phyloP scores from a whole-genome alignment of 2,797 vertebrate species.

The Anniella stebbinsi region DNA sequence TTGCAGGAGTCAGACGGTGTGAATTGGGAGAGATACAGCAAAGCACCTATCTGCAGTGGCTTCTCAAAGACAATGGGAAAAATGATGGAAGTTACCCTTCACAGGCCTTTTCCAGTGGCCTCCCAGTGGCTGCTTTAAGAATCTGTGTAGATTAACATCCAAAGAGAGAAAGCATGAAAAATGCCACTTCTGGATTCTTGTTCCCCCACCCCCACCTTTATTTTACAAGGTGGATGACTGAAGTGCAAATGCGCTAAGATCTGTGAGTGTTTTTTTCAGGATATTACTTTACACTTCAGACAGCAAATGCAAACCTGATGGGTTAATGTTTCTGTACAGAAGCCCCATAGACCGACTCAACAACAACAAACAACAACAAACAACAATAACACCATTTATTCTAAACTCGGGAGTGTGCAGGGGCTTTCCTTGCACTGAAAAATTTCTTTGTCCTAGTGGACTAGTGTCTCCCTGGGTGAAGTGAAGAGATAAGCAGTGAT shows the following conservation, averaged over 20 bases:
- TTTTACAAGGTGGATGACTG: background rate
- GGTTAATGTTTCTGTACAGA: background rate
- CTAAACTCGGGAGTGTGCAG: background rate
- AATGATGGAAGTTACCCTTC: background rate
- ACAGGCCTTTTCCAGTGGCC: background rate
- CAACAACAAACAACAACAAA: background rate
- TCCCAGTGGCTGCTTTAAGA: constrained; percentile 38
- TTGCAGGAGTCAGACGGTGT: background rate
- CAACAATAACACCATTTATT: background rate
- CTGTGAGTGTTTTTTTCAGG: background rate
- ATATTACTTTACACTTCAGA: background rate
- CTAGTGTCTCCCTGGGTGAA: background rate
- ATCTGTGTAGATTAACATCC: constrained; percentile 7
- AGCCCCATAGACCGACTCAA: background rate
- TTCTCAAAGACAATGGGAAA: background rate
- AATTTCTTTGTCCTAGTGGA: background rate
- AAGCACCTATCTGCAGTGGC: background rate
- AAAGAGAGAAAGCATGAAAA: background rate
- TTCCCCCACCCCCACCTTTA: background rate
- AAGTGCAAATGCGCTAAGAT: background rate
- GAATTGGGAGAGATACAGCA: background rate
- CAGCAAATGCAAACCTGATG: background rate
- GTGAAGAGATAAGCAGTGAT: background rate
- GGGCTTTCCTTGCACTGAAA: background rate
- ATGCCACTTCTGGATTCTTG: background rate